Evolutionary conservation across 2,113 vertebrate species (phyloP), one percentile per base, ranked within the genome.

Genomic region (Silurus asotus): DNA sequence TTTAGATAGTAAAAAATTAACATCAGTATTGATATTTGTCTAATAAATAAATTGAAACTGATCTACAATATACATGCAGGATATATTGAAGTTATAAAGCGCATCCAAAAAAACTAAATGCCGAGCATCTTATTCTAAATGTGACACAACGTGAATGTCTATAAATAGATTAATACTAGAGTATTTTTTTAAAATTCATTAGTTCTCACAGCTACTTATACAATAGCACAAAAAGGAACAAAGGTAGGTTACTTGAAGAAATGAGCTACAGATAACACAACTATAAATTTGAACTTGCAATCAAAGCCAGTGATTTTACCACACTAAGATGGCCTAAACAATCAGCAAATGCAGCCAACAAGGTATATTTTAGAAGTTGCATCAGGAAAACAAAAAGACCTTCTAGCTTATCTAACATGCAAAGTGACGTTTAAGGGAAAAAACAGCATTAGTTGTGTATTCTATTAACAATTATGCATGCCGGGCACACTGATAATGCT

Each of bases 211-310:
- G 70, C 78, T 82, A 70, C 9, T 45, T 65, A 48, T 61, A 48
- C 64, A 69, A 51, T 49, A 70, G 19, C 49, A 64, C 23, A 51
- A 48, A 87, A 53, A 53, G 20, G 81, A 56, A 83, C 83, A 65
- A 86, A 89, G 67, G 62, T 64, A 82, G 58, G 6, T 25, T 37
- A 70, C 53, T n/a, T 17, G 51, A 74, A 28, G 25, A 83, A 61
- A 84, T 84, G 37, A 69, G 48, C 70, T 55, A 72, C 58, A 48
- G 55, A 49, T 87, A 82, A 84, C 74, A 86, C 61, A 88, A 53
- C 77, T 85, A 80, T 55, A 84, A 49, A 84, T 67, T 25, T 81
- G 23, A 74, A 84, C 74, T 79, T 75, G 49, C 80, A 59, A 83
- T 82, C 20, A 88, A 80, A 55, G 65, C 23, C 56, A 86, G 19